Evolutionary conservation across 2,888 invertebrate genomes (phyloP), one percentile per base, ranked within the genome.

Genomic region (Acronicta leporina): DNA sequence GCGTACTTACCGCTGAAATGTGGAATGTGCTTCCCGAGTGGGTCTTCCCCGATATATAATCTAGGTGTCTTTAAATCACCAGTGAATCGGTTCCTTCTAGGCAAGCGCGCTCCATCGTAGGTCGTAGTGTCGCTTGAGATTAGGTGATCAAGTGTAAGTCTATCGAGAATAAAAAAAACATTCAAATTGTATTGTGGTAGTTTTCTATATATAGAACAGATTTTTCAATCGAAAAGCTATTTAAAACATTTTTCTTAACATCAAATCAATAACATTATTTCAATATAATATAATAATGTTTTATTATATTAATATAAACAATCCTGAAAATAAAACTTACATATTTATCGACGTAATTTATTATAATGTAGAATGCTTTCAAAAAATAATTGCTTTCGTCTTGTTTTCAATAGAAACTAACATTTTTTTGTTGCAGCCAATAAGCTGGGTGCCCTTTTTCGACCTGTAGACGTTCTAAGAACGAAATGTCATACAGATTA

Each of bases 401-500:
- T 77, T 79, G 63, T 76, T 80, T 83, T 77, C 75, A 79, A 63
- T 80, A 79, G 75, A 79, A 77, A 74, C 77, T 77, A 75, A 70
- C 80, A 73, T 80, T 81, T 85, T 85, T 85, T 81, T 82, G 68
- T 46, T 77, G 81, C 82, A 82, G 79, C 81, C 84, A 82, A 83
- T 84, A 85, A 85, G 83, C 76, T 73, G 55, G 55, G 56, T 69
- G 86, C 81, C 87, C 87, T 85, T 83, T 68, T 60, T 76, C 79
- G 89, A 89, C 89, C 89, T 89, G 88, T 79, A 89, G 89, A 89
- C 89, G 88, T 80, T 86, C 85, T 77, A 33, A 77, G 84, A 83
- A 79, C 83, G 73, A 81, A 89, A 88, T 89, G 89, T 89, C 89
- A 87, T 84, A 82, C 81, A 85, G 87, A 87, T 87, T 87, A 87